Evolutionary conservation across 2,113 vertebrate species (phyloP), one percentile per base, ranked within the genome.

Genomic region (Hystrix cristata): DNA sequence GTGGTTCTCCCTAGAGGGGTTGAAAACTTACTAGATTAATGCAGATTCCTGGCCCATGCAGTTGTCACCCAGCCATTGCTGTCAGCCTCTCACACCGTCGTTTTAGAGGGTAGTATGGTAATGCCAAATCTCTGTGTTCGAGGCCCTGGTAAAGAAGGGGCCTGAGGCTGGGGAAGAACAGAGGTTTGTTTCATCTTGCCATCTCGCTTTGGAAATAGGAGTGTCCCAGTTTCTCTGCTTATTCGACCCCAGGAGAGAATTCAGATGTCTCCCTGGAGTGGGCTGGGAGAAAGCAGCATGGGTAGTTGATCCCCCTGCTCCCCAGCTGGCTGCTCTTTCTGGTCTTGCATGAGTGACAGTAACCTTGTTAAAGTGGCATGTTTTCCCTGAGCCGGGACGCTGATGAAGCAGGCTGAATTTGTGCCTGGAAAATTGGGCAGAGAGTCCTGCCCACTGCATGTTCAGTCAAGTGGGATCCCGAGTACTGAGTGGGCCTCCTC

Each of bases 71-170:
- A 64, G 31, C 84, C 31, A 60, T 31, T 72, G 5, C 25, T 5
- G 5, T 12, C 21, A 38, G 21, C 6, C 59, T 79, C 53, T 79
- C 27, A 15, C 5, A 23, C 13, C 6, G 25, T 80, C 13, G 1
- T 94, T 87, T 94, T 84, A 15, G 53, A 91, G 90, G 25, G 27
- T 67, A 31, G 4, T 12, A 4, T 67, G 14, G 0, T 57, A 10
- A 80, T 88, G 15, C 23, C 65, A 71, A 62, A 48, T 87, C n/a
- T 62, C 51, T 94, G 72, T 94, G 43, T 55, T 79, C 94, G 46
- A 64, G n/a, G 1, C 48, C 21, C 43, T 71, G n/a, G 14, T 79
- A 62, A 76, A 74, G 82, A 94, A 95, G 29, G 14, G n/a, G 8
- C 13, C 31, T 90, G 38, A 43, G 48, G 38, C 15, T 51, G 13